phyloP scores from a whole-genome alignment of 2,113 vertebrate species.

The Pantherophis guttatus region DNA sequence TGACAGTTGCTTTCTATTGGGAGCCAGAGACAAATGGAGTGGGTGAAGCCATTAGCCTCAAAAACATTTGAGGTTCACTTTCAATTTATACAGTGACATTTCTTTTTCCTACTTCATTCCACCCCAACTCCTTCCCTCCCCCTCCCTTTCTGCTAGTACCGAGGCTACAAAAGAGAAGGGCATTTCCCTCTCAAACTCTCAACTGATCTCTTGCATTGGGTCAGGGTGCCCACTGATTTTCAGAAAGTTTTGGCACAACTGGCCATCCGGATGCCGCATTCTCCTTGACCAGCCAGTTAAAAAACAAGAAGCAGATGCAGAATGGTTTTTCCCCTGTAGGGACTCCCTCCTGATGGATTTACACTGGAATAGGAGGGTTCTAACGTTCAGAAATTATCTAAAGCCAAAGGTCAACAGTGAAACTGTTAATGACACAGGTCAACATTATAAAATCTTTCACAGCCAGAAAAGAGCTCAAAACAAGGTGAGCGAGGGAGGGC shows the following conservation, averaged over 20 bases:
- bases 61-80: neutral
- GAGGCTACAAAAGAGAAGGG: conserved; percentile 1
- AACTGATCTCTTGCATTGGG: neutral
- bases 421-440: neutral
- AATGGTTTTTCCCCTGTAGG: neutral
- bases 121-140: rapidly evolving
- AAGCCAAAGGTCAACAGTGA: neutral
- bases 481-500: neutral
- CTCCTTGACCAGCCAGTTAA: neutral
- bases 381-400: neutral
- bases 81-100: neutral
- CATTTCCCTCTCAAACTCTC: neutral
- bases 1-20: neutral
- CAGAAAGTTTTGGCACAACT: neutral
- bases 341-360: neutral
- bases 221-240: neutral
- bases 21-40: neutral
- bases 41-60: neutral
- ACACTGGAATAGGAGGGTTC: neutral
- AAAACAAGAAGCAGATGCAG: neutral
- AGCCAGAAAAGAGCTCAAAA: neutral
- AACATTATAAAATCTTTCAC: neutral
- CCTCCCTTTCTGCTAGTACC: neutral
- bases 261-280: neutral
- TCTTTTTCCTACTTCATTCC: neutral